Evolutionary conservation across 2,113 vertebrate species (phyloP).

Genomic region (Typhlomys cinereus): DNA sequence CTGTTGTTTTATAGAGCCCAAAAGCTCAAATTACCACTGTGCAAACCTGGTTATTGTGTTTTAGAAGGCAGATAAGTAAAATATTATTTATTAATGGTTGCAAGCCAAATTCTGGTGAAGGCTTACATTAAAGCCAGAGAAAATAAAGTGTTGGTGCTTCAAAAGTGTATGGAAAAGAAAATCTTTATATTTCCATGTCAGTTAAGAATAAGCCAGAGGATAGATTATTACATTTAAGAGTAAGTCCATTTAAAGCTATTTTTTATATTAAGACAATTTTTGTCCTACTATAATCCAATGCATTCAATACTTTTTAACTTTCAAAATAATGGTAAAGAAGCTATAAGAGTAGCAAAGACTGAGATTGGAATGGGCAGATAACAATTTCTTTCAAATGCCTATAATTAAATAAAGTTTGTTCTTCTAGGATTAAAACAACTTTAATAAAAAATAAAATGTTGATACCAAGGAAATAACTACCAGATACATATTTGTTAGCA

Average conservation of each 20-base stretch:
- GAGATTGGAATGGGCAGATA: too few relatives aligned
- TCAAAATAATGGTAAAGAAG: conserved; percentile 39
- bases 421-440: conserved; percentile 35
- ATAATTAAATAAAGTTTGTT: conserved; percentile 18
- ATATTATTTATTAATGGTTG: conserved; percentile 10
- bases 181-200: conserved; percentile 42
- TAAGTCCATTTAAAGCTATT: too few relatives aligned
- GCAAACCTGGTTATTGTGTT: conserved; percentile 5
- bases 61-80: conserved; percentile 50
- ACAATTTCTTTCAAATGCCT: conserved; percentile 3
- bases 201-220: conserved; percentile 24
- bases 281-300: neutral
- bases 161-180: conserved; percentile 47
- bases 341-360: neutral
- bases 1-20: conserved; percentile 21
- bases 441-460: conserved; percentile 54
- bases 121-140: conserved; percentile 30
- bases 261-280: conserved; percentile 39
- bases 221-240: too few relatives aligned
- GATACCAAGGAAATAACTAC: neutral
- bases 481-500: neutral
- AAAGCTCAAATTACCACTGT: neutral
- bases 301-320: neutral
- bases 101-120: neutral
- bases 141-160: conserved; percentile 46